phyloP scores from a whole-genome alignment of 2,888 invertebrate genomes.

The Synanthedon vespiformis region DNA sequence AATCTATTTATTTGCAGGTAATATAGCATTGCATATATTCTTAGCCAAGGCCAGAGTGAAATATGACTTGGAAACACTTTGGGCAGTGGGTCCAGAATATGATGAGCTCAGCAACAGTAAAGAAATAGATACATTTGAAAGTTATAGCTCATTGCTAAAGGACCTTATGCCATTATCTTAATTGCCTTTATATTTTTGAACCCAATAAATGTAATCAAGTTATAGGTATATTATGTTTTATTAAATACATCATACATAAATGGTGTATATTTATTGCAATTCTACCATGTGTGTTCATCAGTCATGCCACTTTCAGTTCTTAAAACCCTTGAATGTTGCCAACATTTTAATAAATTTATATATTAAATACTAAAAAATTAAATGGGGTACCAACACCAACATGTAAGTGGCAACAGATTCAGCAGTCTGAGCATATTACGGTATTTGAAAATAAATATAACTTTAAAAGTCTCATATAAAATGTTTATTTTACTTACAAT shows the following conservation, averaged over 20 bases:
- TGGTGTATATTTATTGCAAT: too few species aligned
- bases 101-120: conserved; percentile 78
- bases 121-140: conserved; percentile 74
- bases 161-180: conserved; percentile 23
- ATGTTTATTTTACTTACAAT: conserved; percentile 67
- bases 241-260: neutral
- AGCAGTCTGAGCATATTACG: too few species aligned
- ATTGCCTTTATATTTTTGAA: neutral
- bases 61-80: conserved; percentile 92
- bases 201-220: neutral
- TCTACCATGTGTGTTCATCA: too few species aligned
- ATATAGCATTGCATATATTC: conserved; percentile 92
- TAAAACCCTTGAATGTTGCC: too few species aligned
- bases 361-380: too few species aligned
- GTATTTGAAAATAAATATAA: too few species aligned
- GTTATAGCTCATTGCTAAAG: conserved; percentile 74
- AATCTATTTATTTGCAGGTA: conserved; percentile 71
- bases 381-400: too few species aligned
- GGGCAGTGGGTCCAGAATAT: conserved; percentile 87
- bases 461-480: conserved; percentile 65
- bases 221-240: neutral
- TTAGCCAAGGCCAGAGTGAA: conserved; percentile 73
- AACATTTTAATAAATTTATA: too few species aligned
- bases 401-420: too few species aligned
- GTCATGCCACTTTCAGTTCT: too few species aligned